Evolutionary conservation across 2,888 invertebrate genomes (phyloP).

Genomic region (Epinotia brunnichana): DNA sequence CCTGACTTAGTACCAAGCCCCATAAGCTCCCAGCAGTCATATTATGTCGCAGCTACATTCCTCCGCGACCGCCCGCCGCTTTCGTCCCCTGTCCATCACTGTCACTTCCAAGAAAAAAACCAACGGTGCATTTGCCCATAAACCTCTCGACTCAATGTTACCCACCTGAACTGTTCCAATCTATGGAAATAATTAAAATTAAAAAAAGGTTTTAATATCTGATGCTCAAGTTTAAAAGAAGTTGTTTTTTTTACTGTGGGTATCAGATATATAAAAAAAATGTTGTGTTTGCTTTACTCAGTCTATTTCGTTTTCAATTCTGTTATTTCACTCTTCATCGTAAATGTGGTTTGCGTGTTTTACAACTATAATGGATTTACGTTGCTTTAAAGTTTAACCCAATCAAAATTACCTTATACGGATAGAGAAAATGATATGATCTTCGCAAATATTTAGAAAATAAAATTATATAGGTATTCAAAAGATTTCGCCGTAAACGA

Average conservation of each 20-base stretch:
- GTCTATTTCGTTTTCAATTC: neutral
- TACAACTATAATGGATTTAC: neutral
- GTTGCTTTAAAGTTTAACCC: neutral
- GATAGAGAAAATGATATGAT: neutral
- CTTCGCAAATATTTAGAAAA: neutral
- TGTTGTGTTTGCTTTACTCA: neutral
- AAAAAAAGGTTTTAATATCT: conserved; percentile 32
- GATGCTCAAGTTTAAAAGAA: conserved; percentile 6
- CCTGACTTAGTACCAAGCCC: conserved; percentile 9
- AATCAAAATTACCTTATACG: neutral
- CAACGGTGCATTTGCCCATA: conserved; percentile 55
- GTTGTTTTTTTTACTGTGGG: conserved; percentile 20
- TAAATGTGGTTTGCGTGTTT: neutral
- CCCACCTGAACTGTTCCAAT: conserved; percentile 28
- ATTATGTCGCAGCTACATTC: conserved; percentile 49
- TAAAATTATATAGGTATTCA: neutral
- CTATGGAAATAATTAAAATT: conserved; percentile 37
- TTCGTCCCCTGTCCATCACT: conserved; percentile 66
- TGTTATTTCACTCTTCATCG: neutral
- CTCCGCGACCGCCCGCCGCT: conserved; percentile 56
- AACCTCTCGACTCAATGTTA: conserved; percentile 46
- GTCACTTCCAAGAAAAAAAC: conserved; percentile 65
- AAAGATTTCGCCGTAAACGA: conserved; percentile 27
- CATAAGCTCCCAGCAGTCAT: conserved; percentile 30
- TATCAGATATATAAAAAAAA: neutral